Base-by-base conservation (phyloP, 92 coral and sea anemone genomes). In the Palythoa caribaeorum region DNA sequence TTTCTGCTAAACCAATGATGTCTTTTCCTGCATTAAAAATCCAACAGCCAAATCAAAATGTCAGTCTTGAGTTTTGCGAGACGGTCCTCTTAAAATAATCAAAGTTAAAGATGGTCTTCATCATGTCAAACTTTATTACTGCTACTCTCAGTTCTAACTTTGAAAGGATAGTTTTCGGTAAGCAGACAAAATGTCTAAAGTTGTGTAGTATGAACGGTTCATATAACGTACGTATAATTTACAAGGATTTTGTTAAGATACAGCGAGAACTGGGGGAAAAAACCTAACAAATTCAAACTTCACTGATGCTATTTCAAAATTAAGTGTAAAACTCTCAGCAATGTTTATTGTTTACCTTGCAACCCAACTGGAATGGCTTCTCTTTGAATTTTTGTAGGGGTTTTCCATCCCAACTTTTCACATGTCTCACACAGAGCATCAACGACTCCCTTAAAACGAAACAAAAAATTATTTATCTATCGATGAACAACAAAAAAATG, bases 361-460 rank as follows among this genome's bases (percentile, higher is more conserved):
- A 97, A 87, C 44, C 96, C 98, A 35, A 97, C 86, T 5, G 99
- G 99, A 79, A 97, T 91, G 17, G 98, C 94, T 88, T 97, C 99
- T 52, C 92, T 85, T 79, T 97, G 99, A 66, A 97, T 97, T 71
- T 91, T 87, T 55, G 99, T 92, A 2, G 99, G 98, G 28, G 85
- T 79, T 55, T 95, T 97, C 99, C 99, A 97, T 71, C 97, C 99
- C 48, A 97, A 83, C 60, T 97, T 93, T 19, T 92, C 91, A 55
- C 99, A 97, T 1, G 98, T 94, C 90, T 97, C 99, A 87, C 99
- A 97, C 40, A 97, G 92, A 5, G 92, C 91, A 51, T 97, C 99
- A 0, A 93, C 95, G 37, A 97, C 83, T 71, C 99, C 99, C 99
- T 97, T 17, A 81, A 62, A 57, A 84, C 54, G 19, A 17, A 71